These are phyloP conservation scores for Ellobius talpinus DNA, from an alignment of 2,113 vertebrate genomes.

Conservation along the genomic window DNA sequence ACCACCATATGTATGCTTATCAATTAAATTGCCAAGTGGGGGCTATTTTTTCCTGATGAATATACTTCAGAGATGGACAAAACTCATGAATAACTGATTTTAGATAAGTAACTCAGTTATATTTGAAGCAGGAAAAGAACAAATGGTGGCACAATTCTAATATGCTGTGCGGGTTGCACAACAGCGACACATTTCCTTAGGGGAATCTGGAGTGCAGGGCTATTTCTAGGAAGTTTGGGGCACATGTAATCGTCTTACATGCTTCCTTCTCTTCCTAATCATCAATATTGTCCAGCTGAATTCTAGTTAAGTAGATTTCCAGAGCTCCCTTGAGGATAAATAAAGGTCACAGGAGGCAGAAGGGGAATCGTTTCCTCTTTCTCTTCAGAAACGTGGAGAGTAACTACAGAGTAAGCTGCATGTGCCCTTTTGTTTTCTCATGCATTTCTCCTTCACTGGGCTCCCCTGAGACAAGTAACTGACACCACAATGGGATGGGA, in stretches of 20 bases:
- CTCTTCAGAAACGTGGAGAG: slow-evolving; percentile 25
- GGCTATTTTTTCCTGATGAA: slow-evolving; percentile 64
- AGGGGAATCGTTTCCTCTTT: background rate
- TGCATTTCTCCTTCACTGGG: background rate
- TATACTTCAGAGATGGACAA: slow-evolving; percentile 63
- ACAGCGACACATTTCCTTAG: slow-evolving; percentile 49
- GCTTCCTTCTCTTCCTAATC: slow-evolving; percentile 68
- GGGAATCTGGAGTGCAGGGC: slow-evolving; percentile 47
- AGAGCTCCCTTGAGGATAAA: slow-evolving; percentile 60
- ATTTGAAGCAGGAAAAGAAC: slow-evolving; percentile 64
- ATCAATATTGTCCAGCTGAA: slow-evolving; percentile 72
- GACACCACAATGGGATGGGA: background rate
- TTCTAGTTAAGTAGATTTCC: slow-evolving; percentile 75
- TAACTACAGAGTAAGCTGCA: accelerated
- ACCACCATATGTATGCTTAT: background rate
- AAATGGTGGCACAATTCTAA: slow-evolving; percentile 65
- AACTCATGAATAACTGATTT: slow-evolving; percentile 75
- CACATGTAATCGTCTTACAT: slow-evolving; percentile 65
- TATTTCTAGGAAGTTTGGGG: slow-evolving; percentile 63
- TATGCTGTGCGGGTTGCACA: background rate
- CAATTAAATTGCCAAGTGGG: slow-evolving; percentile 76
- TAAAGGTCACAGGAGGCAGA: slow-evolving; percentile 66
- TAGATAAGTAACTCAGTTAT: slow-evolving; percentile 70
- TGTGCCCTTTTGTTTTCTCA: background rate
- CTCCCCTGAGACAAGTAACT: background rate